Evolutionary conservation across 2,888 invertebrate genomes (phyloP), one percentile per base, ranked within the genome.

Genomic region (Drosophila testacea): DNA sequence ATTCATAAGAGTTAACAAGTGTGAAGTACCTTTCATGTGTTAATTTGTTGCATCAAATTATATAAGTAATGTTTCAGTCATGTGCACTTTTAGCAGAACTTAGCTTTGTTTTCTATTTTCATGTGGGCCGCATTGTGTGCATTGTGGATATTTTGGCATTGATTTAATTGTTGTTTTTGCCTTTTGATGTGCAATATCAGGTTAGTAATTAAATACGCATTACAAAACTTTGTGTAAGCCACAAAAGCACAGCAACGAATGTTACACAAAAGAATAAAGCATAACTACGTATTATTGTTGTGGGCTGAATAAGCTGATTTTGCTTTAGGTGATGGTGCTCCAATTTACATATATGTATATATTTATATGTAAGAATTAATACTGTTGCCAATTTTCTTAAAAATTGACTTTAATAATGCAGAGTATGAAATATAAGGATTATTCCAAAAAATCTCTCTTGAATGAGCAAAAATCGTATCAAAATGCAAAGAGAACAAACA

Each of bases 181-280:
- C 7, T 42, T 55, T 34, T 36, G 41, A 57, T 70, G 64, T 50
- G 54, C 61, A 42, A 57, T 62, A 32, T 42, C 10, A 36, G 46
- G 73, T 52, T 52, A 60, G 48, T 54, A 75, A 78, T 78, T 78
- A 52, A 47, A 54, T 55, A 44, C 44, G 32, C 28, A 54, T 67
- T 69, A 47, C 69, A 61, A 61, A 57, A 65, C 52, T 44, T n/a
- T 42, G 9, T 30, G n/a, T 64, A 50, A 52, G 69, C 75, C 75
- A 38, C 75, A 75, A 73, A 28, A 39, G 39, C 51, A 56, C 55
- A 78, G 59, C 73, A 34, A 47, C 39, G 28, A 68, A 73, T 68
- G 52, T 55, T 50, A 46, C 55, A 73, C 68, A 73, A 52, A 48
- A 56, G 47, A 78, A 63, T 47, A 22, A 22, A 56, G 47, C 48